Percentiles rank a stretch among this genome's conserved stretches.
Evolutionary conservation across 1,140 invertebrate species (phyloP).

Genomic region (Archegozetes longisetosus): DNA sequence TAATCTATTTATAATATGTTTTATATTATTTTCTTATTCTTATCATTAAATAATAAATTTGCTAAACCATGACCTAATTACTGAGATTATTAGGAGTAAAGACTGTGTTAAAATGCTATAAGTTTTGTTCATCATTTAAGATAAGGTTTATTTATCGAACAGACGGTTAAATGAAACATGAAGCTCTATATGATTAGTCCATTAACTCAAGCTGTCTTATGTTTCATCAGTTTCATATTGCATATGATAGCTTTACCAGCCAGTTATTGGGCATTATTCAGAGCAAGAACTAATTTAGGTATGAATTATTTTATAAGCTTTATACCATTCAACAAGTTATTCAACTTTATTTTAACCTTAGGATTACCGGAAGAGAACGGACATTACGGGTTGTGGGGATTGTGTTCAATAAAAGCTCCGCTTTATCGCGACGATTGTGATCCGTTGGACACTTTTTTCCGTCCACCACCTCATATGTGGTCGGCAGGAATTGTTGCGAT

Average conservation of each 20-base stretch:
- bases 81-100: no score
- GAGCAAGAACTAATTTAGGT: constrained; percentile 15
- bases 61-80: no score
- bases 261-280: constrained; percentile 13
- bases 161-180: no score
- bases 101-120: no score
- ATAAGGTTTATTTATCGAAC: no score
- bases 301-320: not conserved
- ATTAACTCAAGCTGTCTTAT: not conserved
- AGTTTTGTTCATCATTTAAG: no score
- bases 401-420: constrained; percentile 14
- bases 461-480: constrained; percentile 1
- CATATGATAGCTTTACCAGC: constrained; percentile 6
- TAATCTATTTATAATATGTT: no score
- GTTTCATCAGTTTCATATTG: not conserved
- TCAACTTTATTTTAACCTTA: not conserved
- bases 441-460: constrained; percentile 18
- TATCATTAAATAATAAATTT: no score
- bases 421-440: constrained; percentile 15
- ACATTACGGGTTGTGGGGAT: constrained; percentile 18
- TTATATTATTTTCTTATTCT: no score
- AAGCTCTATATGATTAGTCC: no score
- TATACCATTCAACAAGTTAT: not conserved
- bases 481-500: constrained; percentile 7
- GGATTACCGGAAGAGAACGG: constrained; percentile 17